Conservation (phyloP, 2,113 vertebrate genomes). For the Meleagris gallopavo region DNA sequence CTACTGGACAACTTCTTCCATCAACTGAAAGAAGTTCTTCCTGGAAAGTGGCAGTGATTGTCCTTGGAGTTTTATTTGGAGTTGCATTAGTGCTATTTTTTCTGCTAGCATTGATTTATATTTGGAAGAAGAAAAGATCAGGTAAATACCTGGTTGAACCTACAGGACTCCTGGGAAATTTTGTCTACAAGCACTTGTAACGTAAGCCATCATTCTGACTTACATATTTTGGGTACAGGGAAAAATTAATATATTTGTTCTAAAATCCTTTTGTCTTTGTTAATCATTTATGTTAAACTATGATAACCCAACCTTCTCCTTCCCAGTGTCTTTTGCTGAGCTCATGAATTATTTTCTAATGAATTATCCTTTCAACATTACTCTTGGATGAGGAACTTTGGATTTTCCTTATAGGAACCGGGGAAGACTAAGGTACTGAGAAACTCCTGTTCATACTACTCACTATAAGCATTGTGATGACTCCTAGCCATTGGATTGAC, state of each 20-base stretch:
- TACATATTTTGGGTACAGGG: background rate
- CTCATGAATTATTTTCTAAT: background rate
- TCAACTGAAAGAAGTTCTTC: background rate
- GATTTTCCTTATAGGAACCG: background rate
- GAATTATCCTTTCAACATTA: background rate
- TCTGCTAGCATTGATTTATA: background rate
- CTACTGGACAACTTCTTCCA: background rate
- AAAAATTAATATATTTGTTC: background rate
- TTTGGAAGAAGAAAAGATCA: conserved; percentile 13
- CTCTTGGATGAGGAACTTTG: background rate
- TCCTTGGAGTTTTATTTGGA: conserved; percentile 71
- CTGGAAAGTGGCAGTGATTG: conserved; percentile 70
- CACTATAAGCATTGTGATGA: background rate
- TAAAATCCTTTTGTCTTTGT: background rate
- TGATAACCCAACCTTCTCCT: background rate
- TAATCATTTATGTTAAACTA: background rate
- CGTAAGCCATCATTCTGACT: background rate
- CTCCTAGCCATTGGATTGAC: background rate
- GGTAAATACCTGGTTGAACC: conserved; percentile 34
- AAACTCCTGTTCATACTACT: background rate
- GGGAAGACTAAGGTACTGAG: background rate
- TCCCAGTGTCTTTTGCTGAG: background rate
- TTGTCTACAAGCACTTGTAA: conserved; percentile 14
- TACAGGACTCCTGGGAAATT: conserved; percentile 22
- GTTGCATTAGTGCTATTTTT: conserved; percentile 16